Evolutionary conservation across 2,888 invertebrate species (phyloP), one percentile per base, ranked within the genome.

Genomic region (Pseudococcus jackbeardsleyi): DNA sequence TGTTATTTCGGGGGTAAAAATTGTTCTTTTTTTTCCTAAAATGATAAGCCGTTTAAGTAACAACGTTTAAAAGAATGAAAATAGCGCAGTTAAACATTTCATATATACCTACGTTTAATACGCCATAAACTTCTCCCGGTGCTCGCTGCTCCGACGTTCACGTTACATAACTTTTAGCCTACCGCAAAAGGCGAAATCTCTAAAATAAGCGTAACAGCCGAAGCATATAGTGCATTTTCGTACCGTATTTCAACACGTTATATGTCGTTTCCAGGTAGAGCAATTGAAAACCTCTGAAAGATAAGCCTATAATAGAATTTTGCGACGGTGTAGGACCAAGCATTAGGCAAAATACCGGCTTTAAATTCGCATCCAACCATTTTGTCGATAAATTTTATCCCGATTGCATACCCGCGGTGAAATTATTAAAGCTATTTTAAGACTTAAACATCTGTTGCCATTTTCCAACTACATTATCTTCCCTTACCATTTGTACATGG

Each of bases 41-140:
- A 46, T 46, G 79, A 79, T 79, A 46, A 39, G 46, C 17, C 77
- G 77, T 77, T 77, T 39, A 39, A 33, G 26, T 33, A 77, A 26
- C 19, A 77, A 79, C 22, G 79, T 79, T 9, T n/a, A 79, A 33
- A 39, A 79, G 46, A 42, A 79, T 39, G 19, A 33, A 42, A 79
- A 79, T 79, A 79, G 79, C 79, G 46, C 42, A 5, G 42, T 79
- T 79, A 46, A 79, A 79, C 79, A 79, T 79, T 79, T 79, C 79
- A 79, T 46, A 79, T 79, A 79, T 79, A 33, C 1, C 17, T 46
- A 72, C 39, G 42, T 79, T 79, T 42, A 79, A 79, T 79, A 79
- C 79, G 79, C 79, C 79, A 42, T 79, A 79, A 72, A 79, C 79
- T 79, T 42, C 3, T 2, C 8, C n/a, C 26, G 26, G 26, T 46